These are phyloP conservation scores for Sinhomidia bicolor DNA, from an alignment of 2,888 invertebrate genomes.

Conservation along the genomic window DNA sequence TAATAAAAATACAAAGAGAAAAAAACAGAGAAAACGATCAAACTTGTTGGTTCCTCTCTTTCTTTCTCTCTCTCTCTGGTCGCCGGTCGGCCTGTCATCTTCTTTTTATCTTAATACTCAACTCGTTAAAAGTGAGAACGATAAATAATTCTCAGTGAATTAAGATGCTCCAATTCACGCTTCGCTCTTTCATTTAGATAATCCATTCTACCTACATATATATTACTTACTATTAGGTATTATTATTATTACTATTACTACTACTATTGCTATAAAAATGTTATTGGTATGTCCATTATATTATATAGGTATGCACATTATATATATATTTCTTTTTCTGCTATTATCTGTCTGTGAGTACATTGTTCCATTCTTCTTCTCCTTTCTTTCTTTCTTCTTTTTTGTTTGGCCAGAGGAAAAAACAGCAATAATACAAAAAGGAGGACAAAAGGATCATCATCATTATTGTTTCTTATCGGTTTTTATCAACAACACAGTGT, in stretches of 20 bases:
- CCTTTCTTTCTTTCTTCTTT: background rate
- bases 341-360: background rate
- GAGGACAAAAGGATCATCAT: slow-evolving; percentile 55
- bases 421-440: slow-evolving; percentile 38
- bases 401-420: slow-evolving; percentile 42
- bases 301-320: too few species aligned
- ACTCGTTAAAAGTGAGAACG: slow-evolving; percentile 53
- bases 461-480: slow-evolving; percentile 21
- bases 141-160: slow-evolving; percentile 58
- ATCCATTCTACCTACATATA: too few species aligned
- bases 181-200: slow-evolving; percentile 28
- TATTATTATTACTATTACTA: background rate
- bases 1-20: background rate
- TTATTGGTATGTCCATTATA: background rate
- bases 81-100: slow-evolving; percentile 16
- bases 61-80: too few species aligned
- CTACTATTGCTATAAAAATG: background rate
- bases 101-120: slow-evolving; percentile 28
- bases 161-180: slow-evolving; percentile 60
- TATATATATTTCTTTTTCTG: slow-evolving; percentile 5
- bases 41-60: slow-evolving; percentile 25
- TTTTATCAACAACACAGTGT: slow-evolving; percentile 47
- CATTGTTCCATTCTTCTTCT: background rate
- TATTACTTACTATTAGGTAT: slow-evolving; percentile 33
- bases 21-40: background rate